A percentile compares a stretch with the other conserved stretches of the same genome.
These are phyloP conservation scores for Pongo abelii DNA, from an alignment of 2,113 vertebrate genomes.

Conservation along the genomic window DNA sequence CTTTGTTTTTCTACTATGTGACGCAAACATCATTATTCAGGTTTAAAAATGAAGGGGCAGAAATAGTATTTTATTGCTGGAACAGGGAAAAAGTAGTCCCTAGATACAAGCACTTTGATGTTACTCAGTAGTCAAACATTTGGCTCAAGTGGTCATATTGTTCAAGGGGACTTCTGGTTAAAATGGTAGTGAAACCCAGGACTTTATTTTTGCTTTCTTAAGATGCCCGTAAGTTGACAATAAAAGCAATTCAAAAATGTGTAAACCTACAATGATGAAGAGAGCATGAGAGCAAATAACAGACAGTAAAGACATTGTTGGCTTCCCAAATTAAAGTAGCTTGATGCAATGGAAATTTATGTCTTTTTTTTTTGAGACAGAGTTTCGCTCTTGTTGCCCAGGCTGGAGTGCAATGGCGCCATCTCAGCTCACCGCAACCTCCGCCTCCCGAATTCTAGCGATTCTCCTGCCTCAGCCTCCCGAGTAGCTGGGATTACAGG, in stretches of 20 bases:
- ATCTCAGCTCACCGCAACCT: too few relatives aligned
- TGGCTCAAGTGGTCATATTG: neutral
- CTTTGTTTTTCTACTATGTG: neutral
- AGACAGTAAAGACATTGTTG: neutral
- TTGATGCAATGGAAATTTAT: neutral
- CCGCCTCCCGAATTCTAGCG: too few relatives aligned
- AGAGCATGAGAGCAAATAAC: neutral
- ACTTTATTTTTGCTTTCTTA: neutral
- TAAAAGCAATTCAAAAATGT: neutral
- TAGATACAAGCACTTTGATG: neutral
- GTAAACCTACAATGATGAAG: neutral
- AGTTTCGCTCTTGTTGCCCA: too few relatives aligned
- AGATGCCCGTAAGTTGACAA: neutral
- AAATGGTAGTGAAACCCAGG: neutral
- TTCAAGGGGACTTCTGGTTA: neutral
- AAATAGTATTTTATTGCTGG: neutral
- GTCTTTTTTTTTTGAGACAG: neutral
- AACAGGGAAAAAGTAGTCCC: neutral
- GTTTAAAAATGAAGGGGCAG: neutral
- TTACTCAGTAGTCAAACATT: neutral
- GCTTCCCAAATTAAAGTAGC: neutral
- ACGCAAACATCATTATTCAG: neutral
- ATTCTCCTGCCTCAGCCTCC: too few relatives aligned
- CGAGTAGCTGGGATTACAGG: too few relatives aligned
- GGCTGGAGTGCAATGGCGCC: too few relatives aligned